Base-by-base conservation (phyloP, 2,797 vertebrate species). In the Phoxinus dragarum region DNA sequence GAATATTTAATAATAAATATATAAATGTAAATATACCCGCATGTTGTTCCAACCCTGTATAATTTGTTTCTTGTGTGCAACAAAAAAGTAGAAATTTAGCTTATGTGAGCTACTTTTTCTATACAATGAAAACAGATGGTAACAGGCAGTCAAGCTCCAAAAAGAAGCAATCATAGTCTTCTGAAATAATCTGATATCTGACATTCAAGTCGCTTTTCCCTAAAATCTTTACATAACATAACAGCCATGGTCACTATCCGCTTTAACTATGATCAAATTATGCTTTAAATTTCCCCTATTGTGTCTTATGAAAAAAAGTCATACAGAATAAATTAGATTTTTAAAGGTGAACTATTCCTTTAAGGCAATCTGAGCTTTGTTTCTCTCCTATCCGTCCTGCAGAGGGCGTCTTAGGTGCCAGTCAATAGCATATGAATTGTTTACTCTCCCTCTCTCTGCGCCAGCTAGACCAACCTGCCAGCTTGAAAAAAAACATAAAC, bases 401-500 rank as follows among this genome's bases (percentile, higher is more conserved):
- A 85, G 79, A 86, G 82, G 79, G 82, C 81, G 69, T 83, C 23
- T 74, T 54, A 19, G 54, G 80, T 84, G 67, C 38, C 52, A 69
- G 75, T 88, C 85, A 56, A 36, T 44, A 17, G 59, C 11, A 42
- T 87, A 71, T 78, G 59, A 82, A 87, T 84, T 69, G 64, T 84
- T 77, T 88, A 81, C 75, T 49, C 59, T 79, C 59, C 80, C 54
- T 80, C 47, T 72, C 76, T 81, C 82, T 81, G 59, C 68, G 52
- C 71, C 76, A 87, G 47, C 76, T 23, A 75, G 54, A 59, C 61
- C 71, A 78, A 80, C 61, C 72, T 86, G 81, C 47, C 34, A 82
- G 75, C 44, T 69, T 42, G 49, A 75, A 84, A 86, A 56, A 1
- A 5, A 42, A 54, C 40, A 36, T 73, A 47, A 75, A n/a, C 67